Evolutionary conservation across 2,888 invertebrate genomes (phyloP).

Genomic region (Isotomurus palustris): DNA sequence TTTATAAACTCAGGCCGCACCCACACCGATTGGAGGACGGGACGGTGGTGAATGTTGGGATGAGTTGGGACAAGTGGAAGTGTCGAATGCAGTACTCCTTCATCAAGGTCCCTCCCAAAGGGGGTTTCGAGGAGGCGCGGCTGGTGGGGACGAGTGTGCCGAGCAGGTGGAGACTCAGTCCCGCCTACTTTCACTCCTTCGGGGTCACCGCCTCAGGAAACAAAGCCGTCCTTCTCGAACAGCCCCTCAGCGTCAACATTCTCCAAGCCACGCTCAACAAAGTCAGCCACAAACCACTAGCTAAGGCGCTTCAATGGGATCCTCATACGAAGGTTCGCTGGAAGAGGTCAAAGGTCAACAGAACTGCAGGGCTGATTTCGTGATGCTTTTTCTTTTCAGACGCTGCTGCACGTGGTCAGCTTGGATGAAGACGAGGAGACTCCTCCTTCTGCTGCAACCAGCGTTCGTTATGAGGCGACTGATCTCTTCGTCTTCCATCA

Average conservation of each 20-base stretch:
- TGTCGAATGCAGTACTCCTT: slow-evolving; percentile 17
- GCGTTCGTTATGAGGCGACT: slow-evolving; percentile 49
- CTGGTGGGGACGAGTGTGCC: slow-evolving; percentile 45
- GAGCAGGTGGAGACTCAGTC: slow-evolving; percentile 48
- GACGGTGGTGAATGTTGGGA: slow-evolving; percentile 49
- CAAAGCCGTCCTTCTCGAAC: slow-evolving; percentile 54
- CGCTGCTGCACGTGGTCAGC: slow-evolving; percentile 50
- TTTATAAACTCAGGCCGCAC: slow-evolving; percentile 50
- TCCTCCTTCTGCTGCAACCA: too few species aligned
- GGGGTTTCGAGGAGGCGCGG: too few species aligned
- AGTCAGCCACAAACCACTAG: slow-evolving; percentile 46
- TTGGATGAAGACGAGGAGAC: slow-evolving; percentile 50
- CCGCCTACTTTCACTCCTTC: slow-evolving; percentile 55
- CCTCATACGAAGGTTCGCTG: slow-evolving; percentile 50
- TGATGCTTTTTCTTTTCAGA: slow-evolving; percentile 51
- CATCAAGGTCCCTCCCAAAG: slow-evolving; percentile 22
- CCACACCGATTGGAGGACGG: too few species aligned
- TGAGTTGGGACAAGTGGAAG: slow-evolving; percentile 28
- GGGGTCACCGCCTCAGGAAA: slow-evolving; percentile 55
- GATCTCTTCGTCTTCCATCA: slow-evolving; percentile 55
- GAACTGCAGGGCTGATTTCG: slow-evolving; percentile 48
- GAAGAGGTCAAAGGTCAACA: slow-evolving; percentile 7
- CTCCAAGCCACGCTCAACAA: slow-evolving; percentile 48
- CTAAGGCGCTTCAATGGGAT: slow-evolving; percentile 50
- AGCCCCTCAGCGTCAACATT: slow-evolving; percentile 51